These are phyloP conservation scores for Frieseomelitta varia DNA, from an alignment of 1,140 invertebrate genomes.

Conservation along the genomic window DNA sequence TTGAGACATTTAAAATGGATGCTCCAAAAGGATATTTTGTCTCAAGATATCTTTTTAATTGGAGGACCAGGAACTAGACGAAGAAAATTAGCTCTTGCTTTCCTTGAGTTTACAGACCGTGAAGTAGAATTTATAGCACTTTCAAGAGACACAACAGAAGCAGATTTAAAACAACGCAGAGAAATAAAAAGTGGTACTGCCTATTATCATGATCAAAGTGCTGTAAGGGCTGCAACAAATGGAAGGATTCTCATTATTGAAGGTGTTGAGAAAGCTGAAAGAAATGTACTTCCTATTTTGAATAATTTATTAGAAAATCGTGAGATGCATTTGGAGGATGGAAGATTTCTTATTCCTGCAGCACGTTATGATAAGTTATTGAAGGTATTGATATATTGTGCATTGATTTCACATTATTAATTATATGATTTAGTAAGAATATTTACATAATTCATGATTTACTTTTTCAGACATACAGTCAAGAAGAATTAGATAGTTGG, in stretches of 20 bases:
- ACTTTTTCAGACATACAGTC: slow-evolving; percentile 86
- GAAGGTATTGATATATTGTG: slow-evolving; percentile 83
- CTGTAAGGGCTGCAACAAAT: slow-evolving; percentile 93
- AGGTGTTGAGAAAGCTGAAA: slow-evolving; percentile 98
- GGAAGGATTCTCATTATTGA: slow-evolving; percentile 96
- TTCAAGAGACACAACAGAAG: slow-evolving; percentile 97
- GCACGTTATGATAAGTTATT: slow-evolving; percentile 95
- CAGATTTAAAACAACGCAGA: slow-evolving; percentile 96
- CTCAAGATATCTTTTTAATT: slow-evolving; percentile 97
- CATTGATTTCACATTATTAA: slow-evolving; percentile 11
- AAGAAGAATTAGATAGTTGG: slow-evolving; percentile 92
- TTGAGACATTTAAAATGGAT: slow-evolving; percentile 95
- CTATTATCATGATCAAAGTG: slow-evolving; percentile 97
- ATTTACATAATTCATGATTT: background rate
- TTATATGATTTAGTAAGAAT: slow-evolving; percentile 27
- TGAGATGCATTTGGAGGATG: slow-evolving; percentile 99
- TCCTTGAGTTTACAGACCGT: slow-evolving; percentile 92
- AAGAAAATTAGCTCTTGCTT: slow-evolving; percentile 92
- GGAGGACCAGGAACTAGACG: slow-evolving; percentile 93
- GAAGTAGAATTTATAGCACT: slow-evolving; percentile 97
- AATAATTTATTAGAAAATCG: slow-evolving; percentile 99
- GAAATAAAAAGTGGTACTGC: slow-evolving; percentile 95
- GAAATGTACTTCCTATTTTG: slow-evolving; percentile 98
- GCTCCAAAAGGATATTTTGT: slow-evolving; percentile 95
- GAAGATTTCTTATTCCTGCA: slow-evolving; percentile 94